These are phyloP conservation scores for Champsocephalus esox DNA, from an alignment of 2,797 vertebrate genomes.

Conservation along the genomic window DNA sequence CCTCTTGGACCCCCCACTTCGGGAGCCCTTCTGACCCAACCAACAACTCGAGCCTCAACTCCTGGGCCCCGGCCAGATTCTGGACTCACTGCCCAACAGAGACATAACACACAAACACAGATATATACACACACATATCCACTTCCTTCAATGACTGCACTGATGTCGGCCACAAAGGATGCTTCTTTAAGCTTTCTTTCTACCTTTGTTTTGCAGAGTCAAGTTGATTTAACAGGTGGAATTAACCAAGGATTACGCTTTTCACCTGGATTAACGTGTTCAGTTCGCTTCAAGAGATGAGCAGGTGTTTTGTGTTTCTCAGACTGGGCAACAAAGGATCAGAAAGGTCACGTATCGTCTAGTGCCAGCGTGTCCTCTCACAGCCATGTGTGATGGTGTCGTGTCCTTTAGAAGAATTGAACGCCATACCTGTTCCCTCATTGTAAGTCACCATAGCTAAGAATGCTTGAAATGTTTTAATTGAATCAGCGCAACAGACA, in stretches of 20 bases:
- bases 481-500: constrained; percentile 5
- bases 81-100: not conserved
- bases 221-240: constrained; percentile 6
- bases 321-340: constrained; percentile 21
- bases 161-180: not conserved
- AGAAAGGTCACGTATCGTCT: constrained; percentile 36
- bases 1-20: too few species aligned
- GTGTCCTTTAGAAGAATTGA: constrained; percentile 24
- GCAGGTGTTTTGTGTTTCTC: constrained; percentile 8
- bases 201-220: constrained; percentile 8
- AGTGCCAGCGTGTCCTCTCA: constrained; percentile 9
- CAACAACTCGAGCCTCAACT: too few species aligned
- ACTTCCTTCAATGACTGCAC: not conserved
- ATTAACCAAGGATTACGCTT: constrained; percentile 20
- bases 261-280: constrained; percentile 30
- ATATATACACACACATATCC: not conserved
- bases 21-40: too few species aligned
- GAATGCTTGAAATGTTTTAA: constrained; percentile 13
- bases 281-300: not conserved
- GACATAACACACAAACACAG: not conserved
- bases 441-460: constrained; percentile 13
- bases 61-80: not conserved
- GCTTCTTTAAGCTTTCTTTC: constrained; percentile 16
- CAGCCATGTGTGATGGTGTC: not conserved
- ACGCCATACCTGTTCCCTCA: constrained; percentile 16